phyloP scores from a whole-genome alignment of 2,888 invertebrate genomes.

The Brenthis daphne region DNA sequence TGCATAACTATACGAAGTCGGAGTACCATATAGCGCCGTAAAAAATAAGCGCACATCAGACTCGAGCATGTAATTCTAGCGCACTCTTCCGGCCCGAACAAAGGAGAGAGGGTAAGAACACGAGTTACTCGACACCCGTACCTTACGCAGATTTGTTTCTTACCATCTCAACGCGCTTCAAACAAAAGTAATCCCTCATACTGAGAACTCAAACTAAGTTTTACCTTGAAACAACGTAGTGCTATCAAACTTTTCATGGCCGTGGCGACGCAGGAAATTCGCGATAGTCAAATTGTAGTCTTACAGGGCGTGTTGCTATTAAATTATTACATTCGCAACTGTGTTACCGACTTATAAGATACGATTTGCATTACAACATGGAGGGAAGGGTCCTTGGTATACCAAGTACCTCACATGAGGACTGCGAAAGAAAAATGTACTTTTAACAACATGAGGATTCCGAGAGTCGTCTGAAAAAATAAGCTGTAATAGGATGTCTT shows the following conservation, averaged over 20 bases:
- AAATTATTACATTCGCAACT: slow-evolving; percentile 79
- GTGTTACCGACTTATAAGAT: slow-evolving; percentile 73
- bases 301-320: slow-evolving; percentile 75
- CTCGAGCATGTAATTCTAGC: slow-evolving; percentile 82
- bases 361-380: slow-evolving; percentile 65
- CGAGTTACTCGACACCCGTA: slow-evolving; percentile 82
- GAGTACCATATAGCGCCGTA: slow-evolving; percentile 80
- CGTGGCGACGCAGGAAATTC: slow-evolving; percentile 74
- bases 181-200: slow-evolving; percentile 63
- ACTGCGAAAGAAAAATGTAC: slow-evolving; percentile 82
- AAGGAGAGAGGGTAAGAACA: slow-evolving; percentile 82
- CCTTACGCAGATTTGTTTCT: slow-evolving; percentile 82
- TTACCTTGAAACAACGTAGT: slow-evolving; percentile 50
- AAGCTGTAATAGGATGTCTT: slow-evolving; percentile 81
- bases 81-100: slow-evolving; percentile 82
- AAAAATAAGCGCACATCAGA: slow-evolving; percentile 83
- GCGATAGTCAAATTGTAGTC: slow-evolving; percentile 83
- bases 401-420: slow-evolving; percentile 74
- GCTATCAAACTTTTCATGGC: slow-evolving; percentile 64
- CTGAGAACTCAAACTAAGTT: slow-evolving; percentile 56
- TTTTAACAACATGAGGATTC: slow-evolving; percentile 79
- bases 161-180: slow-evolving; percentile 56
- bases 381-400: slow-evolving; percentile 70
- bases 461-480: slow-evolving; percentile 75
- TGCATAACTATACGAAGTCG: slow-evolving; percentile 75